Conservation (phyloP, 2,888 invertebrate species). For the Scrobipalpa atriplicella region DNA sequence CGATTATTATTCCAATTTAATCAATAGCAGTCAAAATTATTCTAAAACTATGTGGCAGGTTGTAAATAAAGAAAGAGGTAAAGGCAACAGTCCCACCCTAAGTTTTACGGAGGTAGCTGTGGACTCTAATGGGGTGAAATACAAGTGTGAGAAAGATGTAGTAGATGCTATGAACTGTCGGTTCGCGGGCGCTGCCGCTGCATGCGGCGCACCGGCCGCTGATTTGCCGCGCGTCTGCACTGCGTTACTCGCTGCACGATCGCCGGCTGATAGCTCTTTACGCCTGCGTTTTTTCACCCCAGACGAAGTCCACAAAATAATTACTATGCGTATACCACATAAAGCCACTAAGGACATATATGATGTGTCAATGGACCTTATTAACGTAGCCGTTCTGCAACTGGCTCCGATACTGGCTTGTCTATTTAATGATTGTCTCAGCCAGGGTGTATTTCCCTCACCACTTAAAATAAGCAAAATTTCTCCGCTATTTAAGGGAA, state of each 20-base stretch:
- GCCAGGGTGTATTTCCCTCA: background rate
- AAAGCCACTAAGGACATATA: constrained; percentile 7
- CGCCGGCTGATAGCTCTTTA: background rate
- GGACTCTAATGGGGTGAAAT: background rate
- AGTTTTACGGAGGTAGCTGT: constrained; percentile 3
- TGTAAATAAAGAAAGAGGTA: constrained; percentile 16
- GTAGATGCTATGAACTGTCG: constrained; percentile 24
- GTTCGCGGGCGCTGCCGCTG: constrained; percentile 22
- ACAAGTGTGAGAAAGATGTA: background rate
- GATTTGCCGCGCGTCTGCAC: constrained; percentile 4
- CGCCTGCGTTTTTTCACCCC: background rate
- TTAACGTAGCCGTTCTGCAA: background rate
- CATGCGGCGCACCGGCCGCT: constrained; percentile 25
- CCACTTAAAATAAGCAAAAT: constrained; percentile 14
- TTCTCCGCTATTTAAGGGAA: constrained; percentile 24
- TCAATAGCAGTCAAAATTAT: background rate
- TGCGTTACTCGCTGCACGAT: background rate
- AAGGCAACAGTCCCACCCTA: no score
- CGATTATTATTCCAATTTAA: background rate
- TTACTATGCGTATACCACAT: background rate
- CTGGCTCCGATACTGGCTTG: background rate
- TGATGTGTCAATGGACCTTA: background rate
- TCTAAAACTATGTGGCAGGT: constrained; percentile 4
- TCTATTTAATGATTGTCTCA: background rate
- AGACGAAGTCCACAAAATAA: background rate